Evolutionary conservation across 2,797 vertebrate genomes (phyloP).

Genomic region (Phrynocephalus vlangalii): DNA sequence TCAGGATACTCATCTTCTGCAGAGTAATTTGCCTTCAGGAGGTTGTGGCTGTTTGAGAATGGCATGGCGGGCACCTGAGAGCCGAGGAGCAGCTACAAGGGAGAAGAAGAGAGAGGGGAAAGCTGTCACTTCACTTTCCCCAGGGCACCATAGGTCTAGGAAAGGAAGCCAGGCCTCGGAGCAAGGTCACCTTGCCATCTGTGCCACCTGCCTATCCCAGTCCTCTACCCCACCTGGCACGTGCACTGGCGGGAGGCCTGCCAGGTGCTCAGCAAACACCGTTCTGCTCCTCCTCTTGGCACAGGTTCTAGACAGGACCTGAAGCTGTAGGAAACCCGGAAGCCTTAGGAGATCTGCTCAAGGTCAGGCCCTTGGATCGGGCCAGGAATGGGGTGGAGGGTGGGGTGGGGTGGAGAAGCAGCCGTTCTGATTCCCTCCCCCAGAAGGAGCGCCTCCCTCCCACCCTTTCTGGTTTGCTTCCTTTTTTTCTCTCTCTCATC

Average conservation of each 20-base stretch:
- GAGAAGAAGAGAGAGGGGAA: constrained; percentile 53
- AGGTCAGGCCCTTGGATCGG: not conserved
- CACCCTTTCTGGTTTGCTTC: not conserved
- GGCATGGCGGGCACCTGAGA: constrained; percentile 87
- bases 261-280: constrained; percentile 2
- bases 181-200: constrained; percentile 71
- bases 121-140: constrained; percentile 42
- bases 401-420: too few species aligned
- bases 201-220: constrained; percentile 28
- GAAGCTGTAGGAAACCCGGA: not conserved
- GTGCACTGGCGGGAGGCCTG: not conserved
- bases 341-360: constrained; percentile 12
- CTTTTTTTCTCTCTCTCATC: not conserved
- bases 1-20: constrained; percentile 89
- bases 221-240: not conserved
- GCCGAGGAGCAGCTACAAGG: constrained; percentile 59
- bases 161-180: constrained; percentile 3
- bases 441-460: not conserved
- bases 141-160: rapidly evolving
- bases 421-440: too few species aligned
- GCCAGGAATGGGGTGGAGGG: not conserved
- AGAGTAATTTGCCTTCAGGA: constrained; percentile 85
- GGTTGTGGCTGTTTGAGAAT: constrained; percentile 95
- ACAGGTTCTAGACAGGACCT: not conserved
- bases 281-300: not conserved